Conservation (phyloP, 2,797 vertebrate species). For the Sebastes steindachneri region DNA sequence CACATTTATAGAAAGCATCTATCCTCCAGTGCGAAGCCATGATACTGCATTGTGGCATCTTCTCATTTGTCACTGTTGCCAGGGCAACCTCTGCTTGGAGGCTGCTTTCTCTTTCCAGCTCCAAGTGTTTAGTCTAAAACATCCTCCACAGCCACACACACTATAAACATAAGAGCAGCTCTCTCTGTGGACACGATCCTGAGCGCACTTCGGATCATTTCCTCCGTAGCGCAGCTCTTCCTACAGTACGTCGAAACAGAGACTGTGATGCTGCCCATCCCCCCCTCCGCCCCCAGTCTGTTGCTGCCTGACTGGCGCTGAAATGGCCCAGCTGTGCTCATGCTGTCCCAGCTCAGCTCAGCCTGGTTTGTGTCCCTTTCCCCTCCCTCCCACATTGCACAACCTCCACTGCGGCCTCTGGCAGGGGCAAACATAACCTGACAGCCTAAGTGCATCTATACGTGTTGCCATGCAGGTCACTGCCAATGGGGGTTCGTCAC, state of each 20-base stretch:
- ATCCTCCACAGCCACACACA: background rate
- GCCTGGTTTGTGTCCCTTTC: constrained; percentile 52
- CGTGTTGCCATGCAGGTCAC: constrained; percentile 61
- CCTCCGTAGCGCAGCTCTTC: background rate
- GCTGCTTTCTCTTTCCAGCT: constrained; percentile 7
- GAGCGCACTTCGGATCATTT: constrained; percentile 3
- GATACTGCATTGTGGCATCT: constrained; percentile 46
- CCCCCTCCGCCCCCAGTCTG: constrained; percentile 14
- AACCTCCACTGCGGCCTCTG: constrained; percentile 29
- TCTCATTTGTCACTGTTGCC: constrained; percentile 58
- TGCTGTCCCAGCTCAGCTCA: constrained; percentile 46
- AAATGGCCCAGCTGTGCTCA: constrained; percentile 55
- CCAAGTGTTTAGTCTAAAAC: background rate
- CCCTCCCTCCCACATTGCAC: constrained; percentile 29
- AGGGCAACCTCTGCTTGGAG: constrained; percentile 45
- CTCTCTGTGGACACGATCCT: background rate
- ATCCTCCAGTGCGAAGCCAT: constrained; percentile 23
- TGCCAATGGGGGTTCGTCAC: background rate
- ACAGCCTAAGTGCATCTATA: constrained; percentile 55
- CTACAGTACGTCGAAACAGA: constrained; percentile 2
- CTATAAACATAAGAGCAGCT: constrained; percentile 7
- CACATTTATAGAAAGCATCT: constrained; percentile 34
- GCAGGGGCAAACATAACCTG: constrained; percentile 52
- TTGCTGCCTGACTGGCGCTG: constrained; percentile 54
- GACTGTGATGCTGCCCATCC: constrained; percentile 24